phyloP scores from a whole-genome alignment of 2,888 invertebrate species.

The Idaea straminata region DNA sequence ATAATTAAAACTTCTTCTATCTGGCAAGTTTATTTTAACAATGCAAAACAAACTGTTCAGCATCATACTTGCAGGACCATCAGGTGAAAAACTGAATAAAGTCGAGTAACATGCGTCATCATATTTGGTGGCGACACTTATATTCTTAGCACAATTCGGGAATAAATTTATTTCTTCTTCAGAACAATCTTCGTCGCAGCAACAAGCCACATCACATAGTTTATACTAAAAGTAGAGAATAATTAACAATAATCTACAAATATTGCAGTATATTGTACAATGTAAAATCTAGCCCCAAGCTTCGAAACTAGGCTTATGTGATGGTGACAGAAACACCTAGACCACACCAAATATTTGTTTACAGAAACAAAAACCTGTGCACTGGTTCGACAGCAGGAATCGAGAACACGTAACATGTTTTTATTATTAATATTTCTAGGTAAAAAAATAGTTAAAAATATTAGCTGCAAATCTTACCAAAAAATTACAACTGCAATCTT shows the following conservation, averaged over 20 bases:
- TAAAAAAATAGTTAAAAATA: neutral
- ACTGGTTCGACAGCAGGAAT: too few relatives aligned
- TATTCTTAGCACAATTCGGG: slow-evolving; percentile 66
- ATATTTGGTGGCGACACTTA: slow-evolving; percentile 15
- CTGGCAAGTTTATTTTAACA: slow-evolving; percentile 62
- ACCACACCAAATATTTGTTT: too few relatives aligned
- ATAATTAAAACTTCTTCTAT: slow-evolving; percentile 36
- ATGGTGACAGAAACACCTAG: too few relatives aligned
- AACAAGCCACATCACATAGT: slow-evolving; percentile 90
- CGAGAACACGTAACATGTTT: too few relatives aligned
- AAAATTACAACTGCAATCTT: slow-evolving; percentile 60
- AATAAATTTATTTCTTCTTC: slow-evolving; percentile 81
- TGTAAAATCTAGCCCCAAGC: neutral
- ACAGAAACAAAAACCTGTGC: too few relatives aligned
- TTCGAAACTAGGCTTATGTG: neutral
- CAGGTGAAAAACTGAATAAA: slow-evolving; percentile 29
- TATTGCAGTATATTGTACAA: neutral
- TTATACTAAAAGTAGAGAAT: slow-evolving; percentile 64
- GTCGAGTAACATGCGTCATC: slow-evolving; percentile 36
- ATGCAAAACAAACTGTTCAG: slow-evolving; percentile 61
- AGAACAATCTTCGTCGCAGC: slow-evolving; percentile 89
- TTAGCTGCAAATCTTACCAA: slow-evolving; percentile 44
- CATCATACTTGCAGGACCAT: slow-evolving; percentile 26
- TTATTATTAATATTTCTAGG: too few relatives aligned
- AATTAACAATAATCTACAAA: slow-evolving; percentile 12